Evolutionary conservation across 2,113 vertebrate species (phyloP).

Genomic region (Dipodomys ordii): DNA sequence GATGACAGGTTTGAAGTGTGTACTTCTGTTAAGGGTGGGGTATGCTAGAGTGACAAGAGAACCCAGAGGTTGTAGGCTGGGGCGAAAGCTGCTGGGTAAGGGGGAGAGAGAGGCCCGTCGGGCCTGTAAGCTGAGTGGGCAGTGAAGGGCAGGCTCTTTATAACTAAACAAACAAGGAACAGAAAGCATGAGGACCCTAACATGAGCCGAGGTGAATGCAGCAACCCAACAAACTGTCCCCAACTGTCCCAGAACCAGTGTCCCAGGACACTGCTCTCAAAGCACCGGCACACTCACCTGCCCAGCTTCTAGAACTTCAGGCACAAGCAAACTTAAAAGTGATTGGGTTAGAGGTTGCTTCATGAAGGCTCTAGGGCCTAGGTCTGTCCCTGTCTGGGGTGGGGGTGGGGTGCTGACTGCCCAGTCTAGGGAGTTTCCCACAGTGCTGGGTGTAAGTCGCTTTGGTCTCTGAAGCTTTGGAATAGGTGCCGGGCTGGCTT

Average conservation of each 20-base stretch:
- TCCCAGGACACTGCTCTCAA: background rate
- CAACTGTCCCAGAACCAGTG: background rate
- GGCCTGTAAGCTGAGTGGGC: background rate
- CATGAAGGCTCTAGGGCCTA: background rate
- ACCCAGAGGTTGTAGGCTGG: background rate
- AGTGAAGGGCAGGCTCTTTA: background rate
- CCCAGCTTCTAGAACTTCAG: conserved; percentile 1
- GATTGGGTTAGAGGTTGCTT: background rate
- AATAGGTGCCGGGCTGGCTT: background rate
- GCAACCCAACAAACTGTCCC: background rate
- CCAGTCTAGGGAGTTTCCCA: background rate
- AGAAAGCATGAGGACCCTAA: background rate
- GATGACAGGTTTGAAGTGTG: background rate
- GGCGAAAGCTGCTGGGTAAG: background rate
- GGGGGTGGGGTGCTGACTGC: background rate
- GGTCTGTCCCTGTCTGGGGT: background rate
- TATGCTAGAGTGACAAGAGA: background rate
- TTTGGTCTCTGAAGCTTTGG: background rate
- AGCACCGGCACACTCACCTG: background rate
- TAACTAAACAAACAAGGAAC: background rate
- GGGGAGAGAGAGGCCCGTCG: background rate
- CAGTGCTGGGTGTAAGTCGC: background rate
- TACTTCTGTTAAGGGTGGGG: background rate
- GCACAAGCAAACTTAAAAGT: background rate
- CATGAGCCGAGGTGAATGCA: background rate